Base-by-base conservation (phyloP, 2,113 vertebrate species). In the Himantopus leucocephalus region DNA sequence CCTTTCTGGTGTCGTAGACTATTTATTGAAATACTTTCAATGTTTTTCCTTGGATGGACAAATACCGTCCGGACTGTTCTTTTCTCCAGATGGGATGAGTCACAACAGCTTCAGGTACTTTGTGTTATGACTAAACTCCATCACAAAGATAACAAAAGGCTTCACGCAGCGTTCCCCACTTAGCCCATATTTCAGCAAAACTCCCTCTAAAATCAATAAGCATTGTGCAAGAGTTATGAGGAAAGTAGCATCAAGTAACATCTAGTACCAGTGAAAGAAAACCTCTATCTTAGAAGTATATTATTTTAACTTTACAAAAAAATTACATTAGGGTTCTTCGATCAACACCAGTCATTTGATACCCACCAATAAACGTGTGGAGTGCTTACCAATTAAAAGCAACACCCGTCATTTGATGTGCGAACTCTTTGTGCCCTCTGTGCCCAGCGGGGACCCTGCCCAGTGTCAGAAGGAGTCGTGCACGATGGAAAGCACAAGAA, bases 401-500 rank as follows among this genome's bases (percentile, higher is more conserved):
- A 45, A 14, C 5, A 6, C 14, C 14, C 9, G 4, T 4, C 9
- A 3, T 35, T 4, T 15, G n/a, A 18, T 5, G 35, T 6, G 18
- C 12, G 1, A 4, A 5, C 3, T 29, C 6, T 16, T 43, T 16
- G 41, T 34, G 24, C 6, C 4, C 0, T 15, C 34, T 32, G 9
- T 23, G n/a, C 24, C 39, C 12, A 4, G 30, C 39, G 27, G 26
- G 20, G 35, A 35, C 48, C 35, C 48, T 4, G 18, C 2, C 35
- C 10, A 4, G 24, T 1, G 9, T 2, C 67, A 19, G 35, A 8
- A n/a, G 2, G 13, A 34, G 16, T 37, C 5, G 2, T 12, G 24
- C 26, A 5, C 0, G 2, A 35, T 8, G 20, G n/a, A 76, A 71
- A 19, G 8, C 43, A 29, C n/a, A 64, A 32, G 26, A 53, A 47